Base-by-base conservation (phyloP, 2,113 vertebrate genomes). In the Percopsis transmontana region DNA sequence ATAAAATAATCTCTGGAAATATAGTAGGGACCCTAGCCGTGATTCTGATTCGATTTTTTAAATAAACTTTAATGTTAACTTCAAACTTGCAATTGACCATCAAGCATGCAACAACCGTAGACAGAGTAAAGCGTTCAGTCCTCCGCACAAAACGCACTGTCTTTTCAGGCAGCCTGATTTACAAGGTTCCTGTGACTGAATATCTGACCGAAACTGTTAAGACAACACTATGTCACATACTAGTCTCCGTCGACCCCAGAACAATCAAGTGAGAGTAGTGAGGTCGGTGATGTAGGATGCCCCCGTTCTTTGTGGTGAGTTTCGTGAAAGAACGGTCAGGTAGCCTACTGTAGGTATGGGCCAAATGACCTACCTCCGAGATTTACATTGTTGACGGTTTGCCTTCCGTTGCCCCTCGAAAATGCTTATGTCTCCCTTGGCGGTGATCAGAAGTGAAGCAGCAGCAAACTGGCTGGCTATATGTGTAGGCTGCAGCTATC, bases 401-500 rank as follows among this genome's bases (percentile, higher is more conserved):
- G 78, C 58, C 73, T 86, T 70, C 58, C 58, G 76, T 58, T 82
- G 72, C 70, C 74, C 79, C 65, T 68, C 39, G 83, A 72, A 67
- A 81, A 68, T 76, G 65, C 83, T 74, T 57, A 85, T 77, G 85
- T 79, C 75, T 84, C 83, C 83, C 83, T 82, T 63, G 70, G 71
- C 64, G 82, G 68, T 62, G 87, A 81, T 85, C 58, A 70, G 66
- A 48, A 76, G 77, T 73, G 77, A 73, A 66, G 77, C 80, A 65
- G 81, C 78, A 70, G 82, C 64, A 70, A 7, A 33, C 4, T 33
- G 73, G 74, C 68, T 85, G 51, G 56, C 76, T 57, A 71, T 82
- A 85, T 85, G 88, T 89, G 87, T 77, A 80, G 85, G 84, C 80
- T 88, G 83, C 74, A 85, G 86, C 79, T 85, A 72, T 85, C 84